These are phyloP conservation scores for Eumacrocentrus americanus DNA, from an alignment of 2,888 invertebrate species.

Conservation along the genomic window DNA sequence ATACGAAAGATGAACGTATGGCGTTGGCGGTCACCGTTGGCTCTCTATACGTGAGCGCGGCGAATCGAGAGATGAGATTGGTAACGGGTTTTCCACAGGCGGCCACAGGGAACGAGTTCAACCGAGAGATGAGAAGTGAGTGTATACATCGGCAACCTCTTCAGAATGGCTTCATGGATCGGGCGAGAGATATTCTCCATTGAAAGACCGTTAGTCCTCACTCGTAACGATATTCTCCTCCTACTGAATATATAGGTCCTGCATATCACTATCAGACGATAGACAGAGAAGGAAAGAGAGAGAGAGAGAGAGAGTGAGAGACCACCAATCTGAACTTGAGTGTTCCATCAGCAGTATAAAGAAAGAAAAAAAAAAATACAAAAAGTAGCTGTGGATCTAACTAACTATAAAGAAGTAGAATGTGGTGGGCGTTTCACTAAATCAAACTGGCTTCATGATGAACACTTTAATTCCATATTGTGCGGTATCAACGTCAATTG, in stretches of 20 bases:
- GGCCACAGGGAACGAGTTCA: conserved; percentile 21
- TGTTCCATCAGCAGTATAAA: no score
- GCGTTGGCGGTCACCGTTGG: no score
- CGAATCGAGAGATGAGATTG: conserved; percentile 42
- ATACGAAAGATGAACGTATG: conserved; percentile 27
- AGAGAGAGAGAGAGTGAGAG: neutral
- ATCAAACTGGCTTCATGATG: no score
- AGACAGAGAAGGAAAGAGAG: neutral
- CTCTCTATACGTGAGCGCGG: conserved; percentile 38
- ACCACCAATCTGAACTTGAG: no score
- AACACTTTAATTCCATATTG: no score
- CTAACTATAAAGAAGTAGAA: no score
- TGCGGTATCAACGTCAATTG: no score
- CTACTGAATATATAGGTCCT: neutral
- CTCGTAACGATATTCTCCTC: neutral
- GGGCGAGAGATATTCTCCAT: neutral
- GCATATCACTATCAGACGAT: neutral
- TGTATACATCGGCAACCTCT: neutral
- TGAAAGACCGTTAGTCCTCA: neutral
- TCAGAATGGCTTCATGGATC: neutral
- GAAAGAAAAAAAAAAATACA: no score
- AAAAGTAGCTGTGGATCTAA: no score
- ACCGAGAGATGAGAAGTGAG: neutral
- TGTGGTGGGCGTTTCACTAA: no score
- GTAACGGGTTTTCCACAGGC: conserved; percentile 38